phyloP scores from a whole-genome alignment of 2,888 invertebrate genomes.

The Megalurothrips usitatus region DNA sequence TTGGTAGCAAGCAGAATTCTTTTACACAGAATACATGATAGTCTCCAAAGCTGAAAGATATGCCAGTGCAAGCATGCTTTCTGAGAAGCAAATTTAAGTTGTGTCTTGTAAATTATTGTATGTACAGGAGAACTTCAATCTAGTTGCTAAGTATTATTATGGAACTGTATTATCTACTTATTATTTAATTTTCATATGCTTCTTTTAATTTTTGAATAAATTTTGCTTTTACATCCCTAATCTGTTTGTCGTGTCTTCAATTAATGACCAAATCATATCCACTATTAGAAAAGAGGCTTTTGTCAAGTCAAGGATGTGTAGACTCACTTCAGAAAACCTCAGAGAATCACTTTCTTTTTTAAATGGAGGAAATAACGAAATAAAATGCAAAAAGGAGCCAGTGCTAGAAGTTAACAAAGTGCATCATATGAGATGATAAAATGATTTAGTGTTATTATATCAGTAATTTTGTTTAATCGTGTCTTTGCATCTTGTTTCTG shows the following conservation, averaged over 20 bases:
- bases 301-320: too few species aligned
- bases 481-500: constrained; percentile 26
- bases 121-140: constrained; percentile 1
- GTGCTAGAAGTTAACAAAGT: too few species aligned
- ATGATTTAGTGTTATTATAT: background rate
- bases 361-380: too few species aligned
- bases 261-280: background rate
- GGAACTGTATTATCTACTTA: constrained; percentile 14
- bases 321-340: too few species aligned
- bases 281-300: too few species aligned
- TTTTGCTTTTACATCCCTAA: constrained; percentile 8
- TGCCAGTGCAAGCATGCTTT: background rate
- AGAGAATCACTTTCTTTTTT: background rate
- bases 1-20: background rate
- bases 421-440: too few species aligned
- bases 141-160: constrained; percentile 18
- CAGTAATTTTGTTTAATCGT: background rate
- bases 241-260: background rate
- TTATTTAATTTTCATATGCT: constrained; percentile 24
- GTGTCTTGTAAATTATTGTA: constrained; percentile 19
- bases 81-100: background rate
- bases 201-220: constrained; percentile 22
- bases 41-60: background rate
- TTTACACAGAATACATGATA: constrained; percentile 3
- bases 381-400: too few species aligned